Evolutionary conservation across 2,797 vertebrate species (phyloP), one percentile per base, ranked within the genome.

Genomic region (Halcyon smyrnensis): DNA sequence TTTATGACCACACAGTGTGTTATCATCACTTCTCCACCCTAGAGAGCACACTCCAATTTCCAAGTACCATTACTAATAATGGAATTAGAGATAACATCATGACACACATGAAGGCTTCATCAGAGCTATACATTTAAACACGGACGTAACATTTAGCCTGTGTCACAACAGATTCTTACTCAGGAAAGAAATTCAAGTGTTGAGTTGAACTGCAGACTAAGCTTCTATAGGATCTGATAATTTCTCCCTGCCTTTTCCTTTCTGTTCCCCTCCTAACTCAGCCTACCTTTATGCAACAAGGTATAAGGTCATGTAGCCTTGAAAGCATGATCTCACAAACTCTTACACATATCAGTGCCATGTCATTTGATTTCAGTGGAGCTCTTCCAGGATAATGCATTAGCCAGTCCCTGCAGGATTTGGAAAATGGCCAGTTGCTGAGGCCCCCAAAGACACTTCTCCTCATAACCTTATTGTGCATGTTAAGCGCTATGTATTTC

Each of bases 281-380:
- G 50, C n/a, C 34, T 70, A 4, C 36, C 19, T 69, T 83, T n/a
- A 11, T 4, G 16, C 0, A 3, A 56, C 19, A 46, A 68, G 5
- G 14, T 12, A 14, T 13, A 15, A 63, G 53, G 43, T 34, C 28
- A 41, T 0, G 0, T 2, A 78, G 16, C 21, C n/a, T 67, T 62
- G 24, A 48, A 24, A 62, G 15, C 16, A 90, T 0, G 8, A 32
- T 34, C n/a, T 79, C 43, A 50, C n/a, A 15, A 87, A 81, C 17
- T 51, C 36, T 32, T 45, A 53, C 1, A 3, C 0, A 0, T 63
- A 2, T 28, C 51, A 78, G 13, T 4, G 7, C 32, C 5, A 1
- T 5, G 18, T 7, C 24, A 32, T 32, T 74, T 63, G 16, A 53
- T 43, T 65, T 74, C 59, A 19, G n/a, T 5, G 19, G 9, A 75